Base-by-base conservation (phyloP, 2,113 vertebrate species). In the Chloroceryle aenea region DNA sequence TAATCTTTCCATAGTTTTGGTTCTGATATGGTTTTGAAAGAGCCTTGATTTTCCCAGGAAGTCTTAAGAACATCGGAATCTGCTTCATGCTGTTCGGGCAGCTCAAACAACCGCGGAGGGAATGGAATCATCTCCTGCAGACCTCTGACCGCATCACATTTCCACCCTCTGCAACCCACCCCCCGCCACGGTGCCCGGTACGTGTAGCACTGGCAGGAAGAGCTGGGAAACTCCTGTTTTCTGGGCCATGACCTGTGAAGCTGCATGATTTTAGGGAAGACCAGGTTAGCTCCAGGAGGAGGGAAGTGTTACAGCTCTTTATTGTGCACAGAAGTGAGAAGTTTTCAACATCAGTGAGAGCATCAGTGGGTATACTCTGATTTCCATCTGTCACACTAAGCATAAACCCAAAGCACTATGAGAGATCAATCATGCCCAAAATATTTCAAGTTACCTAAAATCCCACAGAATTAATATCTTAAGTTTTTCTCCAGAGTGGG, bases 221-320 rank as follows among this genome's bases (percentile, higher is more conserved):
- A 67, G 68, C 90, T n/a, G 56, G 62, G 90, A 90, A 52, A 64
- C 59, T 95, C 93, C 93, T 77, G 18, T 84, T 76, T 83, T 56
- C 85, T 96, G 52, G 59, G 79, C 86, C 75, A 26, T 74, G 82
- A 90, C 72, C 90, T 87, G 10, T 36, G 72, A 56, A 62, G 63
- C 78, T 78, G 72, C 26, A 14, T 9, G 45, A 42, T 52, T 86
- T 90, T n/a, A 84, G 79, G 72, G 71, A 76, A 92, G 63, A 55
- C 30, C 78, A 74, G 50, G 66, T 76, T 83, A 76, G 50, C 59
- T 90, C 34, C 64, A 67, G 73, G 79, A 88, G 68, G 52, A 92
- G 56, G 56, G 43, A 80, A 58, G 64, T 21, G 52, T 48, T 68
- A 16, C 0, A 63, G 68, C 34, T 88, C 78, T 58, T 23, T 32